Evolutionary conservation across 2,888 invertebrate genomes (phyloP), one percentile per base, ranked within the genome.

Genomic region (Stramonita haemastoma): DNA sequence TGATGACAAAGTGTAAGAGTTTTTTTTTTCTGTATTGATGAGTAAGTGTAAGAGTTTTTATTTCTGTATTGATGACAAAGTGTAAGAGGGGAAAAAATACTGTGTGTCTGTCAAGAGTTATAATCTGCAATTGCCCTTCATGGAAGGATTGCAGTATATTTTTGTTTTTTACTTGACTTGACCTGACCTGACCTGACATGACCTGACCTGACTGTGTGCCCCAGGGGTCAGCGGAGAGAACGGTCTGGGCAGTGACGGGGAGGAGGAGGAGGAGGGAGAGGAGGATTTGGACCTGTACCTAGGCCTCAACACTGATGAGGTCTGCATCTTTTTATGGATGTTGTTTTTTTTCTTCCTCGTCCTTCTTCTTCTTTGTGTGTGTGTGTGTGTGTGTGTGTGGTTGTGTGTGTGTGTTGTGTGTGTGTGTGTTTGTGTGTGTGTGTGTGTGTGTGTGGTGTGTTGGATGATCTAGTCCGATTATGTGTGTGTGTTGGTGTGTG

Each of bases 161-260:
- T n/a, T n/a, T n/a, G n/a, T n/a, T n/a, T n/a, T n/a, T n/a, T n/a
- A n/a, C n/a, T n/a, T n/a, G n/a, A n/a, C n/a, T n/a, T 46, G 46
- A 46, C 8, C 4, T 46, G 46, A 46, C 46, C 46, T 46, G 46
- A 46, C 46, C 46, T 46, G 46, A 46, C 46, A 2, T 46, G 46
- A 46, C 46, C 46, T 46, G 46, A 46, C 46, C 46, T 46, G 46
- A 46, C 46, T 46, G 2, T 46, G 46, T 46, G 46, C 46, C 46
- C 46, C 46, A 46, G 46, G 46, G 46, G 46, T 46, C 46, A 32
- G 73, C 46, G 34, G 87, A 26, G 91, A 90, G 15, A 87, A 84
- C 87, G 91, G 90, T 32, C 86, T 91, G 46, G 92, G 91, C 11
- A 91, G 91, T 90, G 92, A 92, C 87, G 92, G 91, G 6, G 91